Conservation (phyloP, 2,888 invertebrate species). For the Chironomus riparius region DNA sequence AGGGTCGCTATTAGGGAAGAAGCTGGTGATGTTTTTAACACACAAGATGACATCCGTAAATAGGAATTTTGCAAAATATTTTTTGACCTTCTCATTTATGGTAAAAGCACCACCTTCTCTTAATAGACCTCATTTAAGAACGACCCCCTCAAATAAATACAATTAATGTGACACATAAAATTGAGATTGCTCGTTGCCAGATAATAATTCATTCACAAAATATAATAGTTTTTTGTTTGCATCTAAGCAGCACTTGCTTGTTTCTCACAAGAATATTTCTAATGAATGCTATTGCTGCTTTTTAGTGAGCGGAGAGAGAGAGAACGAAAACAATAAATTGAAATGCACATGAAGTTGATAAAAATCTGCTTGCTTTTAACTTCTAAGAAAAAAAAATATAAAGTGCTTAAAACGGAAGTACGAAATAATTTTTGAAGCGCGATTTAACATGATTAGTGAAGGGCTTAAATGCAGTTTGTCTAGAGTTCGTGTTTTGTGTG, state of each 20-base stretch:
- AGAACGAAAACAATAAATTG: background rate
- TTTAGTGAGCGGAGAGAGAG: background rate
- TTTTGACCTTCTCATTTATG: too few relatives aligned
- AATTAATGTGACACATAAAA: background rate
- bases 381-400: too few relatives aligned
- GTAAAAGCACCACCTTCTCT: too few relatives aligned
- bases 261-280: constrained; percentile 1
- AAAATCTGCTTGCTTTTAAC: background rate
- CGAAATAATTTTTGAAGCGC: background rate
- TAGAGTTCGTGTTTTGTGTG: too few relatives aligned
- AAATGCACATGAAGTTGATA: background rate
- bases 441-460: too few relatives aligned
- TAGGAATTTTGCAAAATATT: too few relatives aligned
- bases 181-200: background rate
- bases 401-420: background rate
- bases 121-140: too few relatives aligned
- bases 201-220: constrained; percentile 1
- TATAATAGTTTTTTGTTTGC: background rate
- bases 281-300: background rate
- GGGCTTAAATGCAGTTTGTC: too few relatives aligned
- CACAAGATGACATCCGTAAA: too few relatives aligned
- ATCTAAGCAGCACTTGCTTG: background rate
- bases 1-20: too few relatives aligned
- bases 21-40: too few relatives aligned
- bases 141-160: background rate